Percentiles rank a stretch among this genome's conserved stretches.
phyloP scores from a whole-genome alignment of 2,888 invertebrate species.

The Apoderus coryli region DNA sequence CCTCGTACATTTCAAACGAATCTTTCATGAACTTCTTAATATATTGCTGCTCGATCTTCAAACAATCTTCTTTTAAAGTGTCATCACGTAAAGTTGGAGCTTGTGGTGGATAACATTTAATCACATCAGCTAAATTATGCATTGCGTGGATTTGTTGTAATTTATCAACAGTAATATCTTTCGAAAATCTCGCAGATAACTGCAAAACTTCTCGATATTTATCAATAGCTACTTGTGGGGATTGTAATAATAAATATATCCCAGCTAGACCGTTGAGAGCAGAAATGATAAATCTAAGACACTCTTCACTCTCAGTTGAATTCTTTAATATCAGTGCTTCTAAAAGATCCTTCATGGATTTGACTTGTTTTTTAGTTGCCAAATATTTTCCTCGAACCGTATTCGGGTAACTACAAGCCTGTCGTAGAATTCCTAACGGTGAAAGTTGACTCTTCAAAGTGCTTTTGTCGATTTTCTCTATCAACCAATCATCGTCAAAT shows the following conservation, averaged over 20 bases:
- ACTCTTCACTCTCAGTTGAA: conserved; percentile 44
- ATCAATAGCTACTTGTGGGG: conserved; percentile 40
- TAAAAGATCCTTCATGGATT: conserved; percentile 49
- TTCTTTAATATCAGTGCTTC: conserved; percentile 48
- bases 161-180: conserved; percentile 43
- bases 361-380: conserved; percentile 36
- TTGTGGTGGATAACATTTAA: conserved; percentile 27
- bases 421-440: conserved; percentile 50
- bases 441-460: conserved; percentile 35
- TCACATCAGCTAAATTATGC: conserved; percentile 44
- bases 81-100: conserved; percentile 39
- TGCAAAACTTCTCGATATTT: conserved; percentile 46
- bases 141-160: conserved; percentile 51
- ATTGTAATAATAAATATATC: conserved; percentile 39
- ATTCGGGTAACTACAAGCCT: conserved; percentile 58
- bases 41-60: conserved; percentile 41
- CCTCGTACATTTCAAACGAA: conserved; percentile 15
- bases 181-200: conserved; percentile 29
- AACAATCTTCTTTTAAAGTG: conserved; percentile 34
- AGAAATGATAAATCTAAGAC: conserved; percentile 44
- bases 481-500: conserved; percentile 32
- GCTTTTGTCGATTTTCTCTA: conserved; percentile 35
- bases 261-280: conserved; percentile 56
- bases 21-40: conserved; percentile 32
- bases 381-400: conserved; percentile 40